Percentiles rank a stretch among this genome's conserved stretches.
Evolutionary conservation across 2,113 vertebrate genomes (phyloP).

Genomic region (Nicator chloris): DNA sequence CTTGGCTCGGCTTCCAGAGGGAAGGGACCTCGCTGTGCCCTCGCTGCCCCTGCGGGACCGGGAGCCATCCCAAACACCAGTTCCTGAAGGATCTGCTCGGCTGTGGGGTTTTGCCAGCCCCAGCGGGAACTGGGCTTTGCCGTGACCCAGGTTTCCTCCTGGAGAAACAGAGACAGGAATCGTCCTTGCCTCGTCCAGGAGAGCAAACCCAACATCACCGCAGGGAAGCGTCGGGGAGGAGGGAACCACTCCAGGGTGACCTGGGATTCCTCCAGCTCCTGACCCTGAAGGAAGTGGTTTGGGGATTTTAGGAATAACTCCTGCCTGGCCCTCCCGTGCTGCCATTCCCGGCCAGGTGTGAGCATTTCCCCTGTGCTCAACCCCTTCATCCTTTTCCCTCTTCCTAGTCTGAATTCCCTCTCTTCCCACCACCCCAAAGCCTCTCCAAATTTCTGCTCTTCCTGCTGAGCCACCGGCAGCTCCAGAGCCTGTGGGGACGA

Average conservation of each 20-base stretch:
- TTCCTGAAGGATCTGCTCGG: background rate
- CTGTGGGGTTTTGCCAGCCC: rapidly evolving
- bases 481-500: rapidly evolving
- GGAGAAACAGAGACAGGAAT: background rate
- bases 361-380: background rate
- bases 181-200: background rate
- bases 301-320: background rate
- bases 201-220: rapidly evolving
- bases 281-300: background rate
- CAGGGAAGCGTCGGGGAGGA: background rate
- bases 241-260: background rate
- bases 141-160: rapidly evolving
- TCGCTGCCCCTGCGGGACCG: rapidly evolving
- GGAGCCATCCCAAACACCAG: background rate
- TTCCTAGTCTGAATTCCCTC: rapidly evolving
- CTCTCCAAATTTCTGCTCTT: background rate
- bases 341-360: rapidly evolving
- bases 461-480: rapidly evolving
- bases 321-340: background rate
- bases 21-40: background rate
- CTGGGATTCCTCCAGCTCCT: background rate
- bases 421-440: background rate
- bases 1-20: background rate
- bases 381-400: background rate
- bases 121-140: background rate